Base-by-base conservation (phyloP, 2,888 invertebrate genomes). In the Dioctria rufipes region DNA sequence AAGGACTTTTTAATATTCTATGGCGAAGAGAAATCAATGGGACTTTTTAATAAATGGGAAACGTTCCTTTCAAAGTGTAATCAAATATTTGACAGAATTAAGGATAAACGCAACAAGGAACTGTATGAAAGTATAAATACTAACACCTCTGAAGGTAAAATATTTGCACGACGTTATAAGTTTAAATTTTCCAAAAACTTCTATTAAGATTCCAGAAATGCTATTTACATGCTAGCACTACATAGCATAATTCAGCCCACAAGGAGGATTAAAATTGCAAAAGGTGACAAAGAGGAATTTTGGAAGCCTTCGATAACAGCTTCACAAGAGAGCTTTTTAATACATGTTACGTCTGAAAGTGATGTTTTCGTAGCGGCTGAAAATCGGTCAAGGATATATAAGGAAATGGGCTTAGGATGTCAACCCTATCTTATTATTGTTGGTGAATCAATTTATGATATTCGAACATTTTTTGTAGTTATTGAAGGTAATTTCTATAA, bases 321-420 rank as follows among this genome's bases (percentile, higher is more conserved):
- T 42, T 66, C 66, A 8, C 66, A 66, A 25, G 66, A 66, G 4
- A 66, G 66, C 40, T 66, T 66, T 43, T 3, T 66, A n/a, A 11
- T 66, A 3, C n/a, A 66, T 3, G 42, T 42, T 3, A 4, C 4
- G 4, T 8, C 8, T 4, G 66, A 66, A 42, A 66, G 5, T 39
- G 42, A 42, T 4, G n/a, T 66, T 4, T 42, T 66, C 8, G 3
- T 5, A 37, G 13, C 66, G 5, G 11, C 8, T 40, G 66, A 66
- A 13, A 37, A 11, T 11, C 3, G 42, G 40, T 42, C 40, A 4
- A 66, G 40, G 9, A 42, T 66, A 11, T 66, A 66, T 43, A 42
- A 40, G 11, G 66, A 42, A 66, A 66, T 66, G 66, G 66, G 43
- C 8, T n/a, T 66, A 40, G 42, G 42, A 4, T 66, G 66, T 4